Base-by-base conservation (phyloP, 2,113 vertebrate species). In the Morone saxatilis region DNA sequence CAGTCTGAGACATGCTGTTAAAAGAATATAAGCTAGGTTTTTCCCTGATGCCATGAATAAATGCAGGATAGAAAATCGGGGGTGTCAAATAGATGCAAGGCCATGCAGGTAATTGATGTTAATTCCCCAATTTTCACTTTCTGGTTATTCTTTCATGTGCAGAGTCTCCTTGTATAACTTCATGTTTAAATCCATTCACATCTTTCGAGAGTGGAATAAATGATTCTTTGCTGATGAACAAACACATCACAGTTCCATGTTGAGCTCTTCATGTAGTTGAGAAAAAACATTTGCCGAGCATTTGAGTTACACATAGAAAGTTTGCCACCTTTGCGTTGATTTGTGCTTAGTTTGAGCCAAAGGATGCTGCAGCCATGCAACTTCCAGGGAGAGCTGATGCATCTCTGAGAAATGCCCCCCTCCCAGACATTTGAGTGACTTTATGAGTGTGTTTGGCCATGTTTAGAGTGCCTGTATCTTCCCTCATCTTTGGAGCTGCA, bases 391-490 rank as follows among this genome's bases (percentile, higher is more conserved):
- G 76, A 76, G n/a, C 57, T 76, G 10, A 59, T 76, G 77, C 53
- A 16, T 25, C 74, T 83, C 81, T 73, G 41, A 76, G 82, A 81
- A 85, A 83, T 83, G 59, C 57, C 17, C 72, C 80, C 66, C 53
- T 50, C 53, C 25, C 48, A 17, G 45, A 75, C 72, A 83, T 67
- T 68, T 86, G 10, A 51, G 66, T 77, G 85, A 80, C 73, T 83
- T 81, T 70, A 86, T 73, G 71, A 78, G 59, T n/a, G 56, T 57
- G 31, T 66, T 76, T 71, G 63, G 84, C 62, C 57, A 25, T 59
- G 69, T 66, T 86, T 40, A 59, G 51, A n/a, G 41, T 17, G 13
- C 71, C 76, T 78, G 53, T 76, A 47, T 88, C 75, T 53, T 72
- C 73, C 17, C 50, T 71, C 40, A 75, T 74, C 79, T 87, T 63